Evolutionary conservation across 2,113 vertebrate species (phyloP), one percentile per base, ranked within the genome.

Genomic region (Myrmecophaga tridactyla): DNA sequence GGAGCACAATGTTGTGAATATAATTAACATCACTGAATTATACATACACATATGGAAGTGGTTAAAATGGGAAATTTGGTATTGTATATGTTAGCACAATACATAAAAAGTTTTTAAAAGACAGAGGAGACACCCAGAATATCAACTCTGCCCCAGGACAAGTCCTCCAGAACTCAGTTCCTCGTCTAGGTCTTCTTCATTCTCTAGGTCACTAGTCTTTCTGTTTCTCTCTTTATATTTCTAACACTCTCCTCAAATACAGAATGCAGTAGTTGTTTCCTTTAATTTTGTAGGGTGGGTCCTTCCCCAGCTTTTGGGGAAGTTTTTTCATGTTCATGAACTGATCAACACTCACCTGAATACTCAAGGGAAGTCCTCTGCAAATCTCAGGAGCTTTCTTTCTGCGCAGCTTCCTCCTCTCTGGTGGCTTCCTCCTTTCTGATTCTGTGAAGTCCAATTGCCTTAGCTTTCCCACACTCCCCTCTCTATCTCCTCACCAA

Each of bases 371-470:
- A 39, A 17, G 14, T 2, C 2, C 25, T 34, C 53, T 43, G 48
- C 34, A 31, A 20, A 56, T 34, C 25, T 36, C 80, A 31, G 31
- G 67, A 53, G 23, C 7, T 20, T 70, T 48, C 77, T 83, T 34
- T 51, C 41, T 13, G 1, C 36, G 18, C 21, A n/a, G 31, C 7
- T 58, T 36, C 34, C 56, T 43, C 13, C 21, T 23, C 11, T 60
- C 18, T 8, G 2, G 0, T 1, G 0, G 0, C 0, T 4, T n/a
- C n/a, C n/a, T n/a, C n/a, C n/a, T n/a, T n/a, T n/a, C n/a, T 1
- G 4, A 4, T 7, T 7, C 48, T 31, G 11, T 25, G 60, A 60
- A 0, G 46, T 0, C 1, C 18, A 17, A 20, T 27, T n/a, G 11
- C 51, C 39, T 13, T 31, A 3, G 20, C 3, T 29, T 43, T 14